Percentiles rank a stretch among this genome's conserved stretches.
These are phyloP conservation scores for Pachycephala philippinensis DNA, from an alignment of 2,113 vertebrate genomes.

Conservation along the genomic window DNA sequence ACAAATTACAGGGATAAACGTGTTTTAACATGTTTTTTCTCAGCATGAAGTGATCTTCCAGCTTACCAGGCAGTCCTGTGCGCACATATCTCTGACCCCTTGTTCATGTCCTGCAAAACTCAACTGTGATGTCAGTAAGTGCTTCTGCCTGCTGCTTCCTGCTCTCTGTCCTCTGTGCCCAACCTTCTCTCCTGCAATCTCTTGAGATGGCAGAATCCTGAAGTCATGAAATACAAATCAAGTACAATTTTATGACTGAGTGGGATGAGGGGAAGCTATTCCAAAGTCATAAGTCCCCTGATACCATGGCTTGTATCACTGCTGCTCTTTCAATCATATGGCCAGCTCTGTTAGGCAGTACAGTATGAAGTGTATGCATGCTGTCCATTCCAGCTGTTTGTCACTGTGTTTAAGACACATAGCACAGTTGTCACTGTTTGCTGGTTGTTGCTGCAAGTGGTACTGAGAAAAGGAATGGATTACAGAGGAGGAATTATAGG, in stretches of 20 bases:
- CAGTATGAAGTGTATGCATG: not conserved
- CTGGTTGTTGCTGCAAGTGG: not conserved
- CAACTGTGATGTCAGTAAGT: not conserved
- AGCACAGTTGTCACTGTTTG: not conserved
- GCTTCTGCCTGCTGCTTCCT: not conserved
- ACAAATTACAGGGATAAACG: not conserved
- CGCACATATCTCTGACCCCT: not conserved
- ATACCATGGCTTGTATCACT: not conserved
- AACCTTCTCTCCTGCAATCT: not conserved
- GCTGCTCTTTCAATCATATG: not conserved
- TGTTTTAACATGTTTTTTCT: not conserved
- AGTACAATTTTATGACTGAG: not conserved
- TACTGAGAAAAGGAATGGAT: not conserved
- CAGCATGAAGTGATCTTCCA: not conserved
- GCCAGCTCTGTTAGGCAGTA: not conserved
- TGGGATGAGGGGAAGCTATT: not conserved
- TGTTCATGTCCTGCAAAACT: not conserved
- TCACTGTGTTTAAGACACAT: not conserved
- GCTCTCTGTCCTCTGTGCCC: not conserved
- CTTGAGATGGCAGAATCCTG: not conserved
- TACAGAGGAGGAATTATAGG: not conserved
- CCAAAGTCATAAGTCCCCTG: not conserved
- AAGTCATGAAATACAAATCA: not conserved
- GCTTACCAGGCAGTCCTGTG: not conserved
- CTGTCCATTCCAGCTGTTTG: not conserved